Conservation (phyloP, 1,140 invertebrate genomes). For the Camponotus vicinus region DNA sequence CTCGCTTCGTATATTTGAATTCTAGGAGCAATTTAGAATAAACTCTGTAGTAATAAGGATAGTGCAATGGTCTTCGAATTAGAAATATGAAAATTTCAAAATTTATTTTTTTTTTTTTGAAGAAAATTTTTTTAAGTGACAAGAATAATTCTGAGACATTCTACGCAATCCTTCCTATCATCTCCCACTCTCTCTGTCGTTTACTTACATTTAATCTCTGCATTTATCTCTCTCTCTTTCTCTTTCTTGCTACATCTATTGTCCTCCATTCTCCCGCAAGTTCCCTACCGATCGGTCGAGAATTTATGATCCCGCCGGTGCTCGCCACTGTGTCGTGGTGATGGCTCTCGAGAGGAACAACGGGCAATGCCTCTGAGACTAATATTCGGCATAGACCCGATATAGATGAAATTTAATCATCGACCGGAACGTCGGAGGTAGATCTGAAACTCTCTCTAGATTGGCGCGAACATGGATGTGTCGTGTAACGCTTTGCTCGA, state of each 20-base stretch:
- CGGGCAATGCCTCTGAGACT: slow-evolving; percentile 52
- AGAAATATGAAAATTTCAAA: not conserved
- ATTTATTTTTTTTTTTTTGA: not conserved
- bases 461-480: slow-evolving; percentile 60
- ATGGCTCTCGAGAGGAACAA: slow-evolving; percentile 69
- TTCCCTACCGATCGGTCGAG: slow-evolving; percentile 23
- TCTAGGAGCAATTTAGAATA: not conserved
- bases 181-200: not conserved
- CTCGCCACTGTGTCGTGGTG: slow-evolving; percentile 58
- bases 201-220: not conserved
- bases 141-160: not conserved
- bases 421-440: slow-evolving; percentile 63
- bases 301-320: slow-evolving; percentile 64
- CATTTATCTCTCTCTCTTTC: not conserved
- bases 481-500: slow-evolving; percentile 44
- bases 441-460: slow-evolving; percentile 68
- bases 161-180: not conserved
- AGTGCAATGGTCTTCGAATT: not conserved
- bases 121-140: not conserved
- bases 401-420: slow-evolving; percentile 74
- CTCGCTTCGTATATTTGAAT: slow-evolving; percentile 8
- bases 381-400: slow-evolving; percentile 62
- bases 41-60: not conserved
- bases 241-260: not conserved
- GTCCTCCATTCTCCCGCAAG: slow-evolving; percentile 11